Evolutionary conservation across 2,113 vertebrate species (phyloP).

Genomic region (Ia io): DNA sequence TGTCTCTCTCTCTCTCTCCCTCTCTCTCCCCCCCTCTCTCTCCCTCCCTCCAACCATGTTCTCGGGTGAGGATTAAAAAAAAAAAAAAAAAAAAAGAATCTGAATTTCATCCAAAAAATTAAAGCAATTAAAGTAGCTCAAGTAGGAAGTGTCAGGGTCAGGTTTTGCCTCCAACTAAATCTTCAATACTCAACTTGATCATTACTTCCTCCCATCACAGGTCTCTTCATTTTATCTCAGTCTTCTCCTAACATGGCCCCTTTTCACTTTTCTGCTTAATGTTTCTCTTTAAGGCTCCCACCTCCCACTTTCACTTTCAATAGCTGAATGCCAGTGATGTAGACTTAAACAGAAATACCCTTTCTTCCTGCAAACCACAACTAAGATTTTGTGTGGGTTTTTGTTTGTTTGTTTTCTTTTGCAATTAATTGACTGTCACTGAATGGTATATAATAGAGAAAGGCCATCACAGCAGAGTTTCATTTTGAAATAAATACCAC

Average conservation of each 20-base stretch:
- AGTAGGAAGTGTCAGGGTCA: neutral
- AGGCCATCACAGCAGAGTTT: conserved; percentile 36
- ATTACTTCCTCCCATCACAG: neutral
- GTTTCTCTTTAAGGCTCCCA: neutral
- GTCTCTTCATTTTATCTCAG: neutral
- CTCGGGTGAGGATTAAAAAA: too few relatives aligned
- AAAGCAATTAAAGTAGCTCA: neutral
- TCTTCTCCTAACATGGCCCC: neutral
- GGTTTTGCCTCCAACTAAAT: neutral
- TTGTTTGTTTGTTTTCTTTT: conserved; percentile 55
- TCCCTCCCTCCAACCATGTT: too few relatives aligned
- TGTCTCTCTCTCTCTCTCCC: neutral
- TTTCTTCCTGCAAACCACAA: conserved; percentile 24
- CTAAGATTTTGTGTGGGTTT: neutral
- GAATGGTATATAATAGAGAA: conserved; percentile 52
- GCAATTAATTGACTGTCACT: conserved; percentile 47
- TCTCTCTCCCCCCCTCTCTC: too few relatives aligned
- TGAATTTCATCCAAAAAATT: conserved; percentile 29
- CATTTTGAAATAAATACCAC: conserved; percentile 70
- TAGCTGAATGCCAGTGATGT: neutral
- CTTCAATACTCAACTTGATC: neutral
- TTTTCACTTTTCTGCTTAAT: neutral
- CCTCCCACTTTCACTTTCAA: conserved; percentile 25
- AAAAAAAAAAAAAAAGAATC: too few relatives aligned
- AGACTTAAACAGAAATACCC: neutral